These are phyloP conservation scores for Holothuria leucospilota DNA, from an alignment of 53 echinoderm and acorn worm genomes.

Conservation along the genomic window DNA sequence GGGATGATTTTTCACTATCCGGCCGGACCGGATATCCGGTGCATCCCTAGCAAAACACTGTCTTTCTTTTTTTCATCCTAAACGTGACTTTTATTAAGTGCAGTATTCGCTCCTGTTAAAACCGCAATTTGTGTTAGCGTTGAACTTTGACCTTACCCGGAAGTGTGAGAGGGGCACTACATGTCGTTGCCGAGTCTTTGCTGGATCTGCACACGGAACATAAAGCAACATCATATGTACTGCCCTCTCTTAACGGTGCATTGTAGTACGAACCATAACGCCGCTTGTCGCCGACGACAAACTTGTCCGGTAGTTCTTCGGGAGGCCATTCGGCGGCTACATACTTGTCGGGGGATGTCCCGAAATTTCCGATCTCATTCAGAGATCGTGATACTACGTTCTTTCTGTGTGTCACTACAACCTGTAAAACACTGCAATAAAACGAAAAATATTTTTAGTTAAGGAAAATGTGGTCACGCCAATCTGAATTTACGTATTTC, in stretches of 20 bases:
- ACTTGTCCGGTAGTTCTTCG: conserved; percentile 54
- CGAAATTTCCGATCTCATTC: conserved; percentile 24
- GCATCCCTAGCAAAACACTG: too few species aligned
- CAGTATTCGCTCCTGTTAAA: too few species aligned
- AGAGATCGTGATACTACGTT: conserved; percentile 21
- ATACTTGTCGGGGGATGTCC: conserved; percentile 64
- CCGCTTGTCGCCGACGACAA: conserved; percentile 77
- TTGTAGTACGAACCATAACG: conserved; percentile 79
- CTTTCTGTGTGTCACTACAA: conserved; percentile 41
- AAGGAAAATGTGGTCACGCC: too few species aligned
- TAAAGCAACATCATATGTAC: conserved; percentile 65
- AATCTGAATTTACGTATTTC: too few species aligned
- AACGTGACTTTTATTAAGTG: too few species aligned
- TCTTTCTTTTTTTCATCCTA: too few species aligned
- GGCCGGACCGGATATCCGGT: too few species aligned
- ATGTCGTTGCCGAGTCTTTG: conserved; percentile 44
- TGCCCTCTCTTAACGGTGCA: conserved; percentile 63
- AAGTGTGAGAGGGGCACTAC: conserved; percentile 27
- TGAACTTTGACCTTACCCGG: conserved; percentile 34
- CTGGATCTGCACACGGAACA: conserved; percentile 69
- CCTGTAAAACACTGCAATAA: conserved; percentile 58
- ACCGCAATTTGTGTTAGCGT: neutral
- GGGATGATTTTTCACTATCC: too few species aligned
- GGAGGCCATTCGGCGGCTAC: conserved; percentile 81
- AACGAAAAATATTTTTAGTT: neutral